A percentile compares a stretch with the other conserved stretches of the same genome.
Conservation (phyloP, 2,113 vertebrate genomes). For the Tychaedon coryphoeus region DNA sequence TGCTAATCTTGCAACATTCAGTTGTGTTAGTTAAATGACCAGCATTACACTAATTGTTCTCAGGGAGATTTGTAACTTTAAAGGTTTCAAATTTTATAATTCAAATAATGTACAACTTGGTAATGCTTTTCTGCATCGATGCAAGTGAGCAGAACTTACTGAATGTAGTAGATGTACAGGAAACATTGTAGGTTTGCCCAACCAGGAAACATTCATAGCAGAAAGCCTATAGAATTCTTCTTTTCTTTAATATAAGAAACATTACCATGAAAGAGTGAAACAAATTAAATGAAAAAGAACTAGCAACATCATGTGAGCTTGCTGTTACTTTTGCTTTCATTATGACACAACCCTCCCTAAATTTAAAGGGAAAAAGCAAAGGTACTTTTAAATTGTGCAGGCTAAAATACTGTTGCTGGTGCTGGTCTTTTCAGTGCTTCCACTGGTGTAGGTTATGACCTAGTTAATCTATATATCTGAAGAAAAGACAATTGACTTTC, state of each 20-base stretch:
- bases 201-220: not conserved
- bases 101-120: not conserved
- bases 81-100: not conserved
- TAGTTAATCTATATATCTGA: not conserved
- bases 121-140: not conserved
- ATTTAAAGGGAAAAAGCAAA: not conserved
- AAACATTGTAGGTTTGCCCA: not conserved
- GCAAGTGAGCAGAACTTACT: not conserved
- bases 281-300: not conserved
- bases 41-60: conserved; percentile 1
- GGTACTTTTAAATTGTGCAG: not conserved
- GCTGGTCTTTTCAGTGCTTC: not conserved
- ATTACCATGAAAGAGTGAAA: not conserved
- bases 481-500: not conserved
- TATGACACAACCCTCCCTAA: not conserved
- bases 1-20: not conserved
- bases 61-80: conserved; percentile 3
- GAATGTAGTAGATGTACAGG: not conserved
- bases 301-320: not conserved
- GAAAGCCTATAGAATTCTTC: not conserved
- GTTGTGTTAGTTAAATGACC: conserved; percentile 26
- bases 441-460: not conserved
- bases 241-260: not conserved
- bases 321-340: not conserved
- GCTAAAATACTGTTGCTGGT: not conserved